Base-by-base conservation (phyloP, 1,140 invertebrate species). In the Ceratoteleas bidentatus region DNA sequence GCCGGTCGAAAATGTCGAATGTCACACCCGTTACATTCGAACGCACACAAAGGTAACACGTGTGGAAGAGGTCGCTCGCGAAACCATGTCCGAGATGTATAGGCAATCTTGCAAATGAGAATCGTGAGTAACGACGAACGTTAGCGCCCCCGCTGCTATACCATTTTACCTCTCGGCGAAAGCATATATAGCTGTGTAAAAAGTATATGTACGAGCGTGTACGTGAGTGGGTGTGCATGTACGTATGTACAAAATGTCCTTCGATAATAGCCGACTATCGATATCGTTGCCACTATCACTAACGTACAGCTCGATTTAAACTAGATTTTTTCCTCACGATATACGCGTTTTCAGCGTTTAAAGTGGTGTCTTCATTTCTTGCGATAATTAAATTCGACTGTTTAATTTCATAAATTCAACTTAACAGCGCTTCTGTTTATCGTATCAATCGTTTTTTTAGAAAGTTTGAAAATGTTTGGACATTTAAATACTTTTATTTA, bases 71-170 rank as follows among this genome's bases (percentile, higher is more conserved):
- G 82, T 90, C 85, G 86, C 83, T 87, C 84, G 84, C 88, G 87
- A 87, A 89, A 87, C 88, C 87, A 86, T 87, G 86, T 85, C 84
- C 86, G 86, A 90, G 89, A 90, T 87, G 85, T 90, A 90, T 90
- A 90, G 89, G 89, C 89, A 90, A 90, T 90, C 88, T 90, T 90
- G 89, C 87, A 90, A 90, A 90, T 90, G 89, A 90, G 89, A 91
- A 90, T 89, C 89, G 89, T 89, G 89, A 90, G 85, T 91, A 90
- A 90, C 88, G 88, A 86, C 72, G 82, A 82, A 85, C 89, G 89
- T 90, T 90, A 90, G 88, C 87, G 88, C 87, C 88, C 88, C 85
- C 84, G 81, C 77, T 79, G 81, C 72, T 85, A 83, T 87, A 83
- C 84, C 76, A 69, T 80, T 64, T 75, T 68, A 61, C 75, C 78